Conservation (phyloP, 1,140 invertebrate genomes). For the Drosophila ananassae region DNA sequence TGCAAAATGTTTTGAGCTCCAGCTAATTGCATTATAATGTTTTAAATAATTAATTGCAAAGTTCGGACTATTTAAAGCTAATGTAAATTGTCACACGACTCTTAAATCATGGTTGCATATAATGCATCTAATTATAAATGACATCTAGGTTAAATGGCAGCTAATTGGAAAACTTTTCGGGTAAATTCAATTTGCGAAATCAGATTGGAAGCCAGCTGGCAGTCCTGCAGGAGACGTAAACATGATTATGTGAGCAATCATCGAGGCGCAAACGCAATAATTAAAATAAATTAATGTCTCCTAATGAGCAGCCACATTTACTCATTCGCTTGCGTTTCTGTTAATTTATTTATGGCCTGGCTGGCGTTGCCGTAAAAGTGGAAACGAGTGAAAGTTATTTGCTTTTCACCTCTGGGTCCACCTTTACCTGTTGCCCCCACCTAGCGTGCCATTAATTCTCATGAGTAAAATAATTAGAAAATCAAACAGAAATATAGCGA, state of each 20-base stretch:
- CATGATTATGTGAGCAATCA: constrained; percentile 45
- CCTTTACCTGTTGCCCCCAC: constrained; percentile 60
- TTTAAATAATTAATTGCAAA: constrained; percentile 6
- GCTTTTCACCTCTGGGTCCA: background rate
- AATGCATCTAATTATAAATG: constrained; percentile 28
- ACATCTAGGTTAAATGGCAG: background rate
- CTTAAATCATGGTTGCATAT: background rate
- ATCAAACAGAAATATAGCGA: constrained; percentile 60
- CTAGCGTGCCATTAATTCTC: constrained; percentile 68
- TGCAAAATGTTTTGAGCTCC: background rate
- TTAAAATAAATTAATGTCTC: constrained; percentile 59
- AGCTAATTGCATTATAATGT: constrained; percentile 30
- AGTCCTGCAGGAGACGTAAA: constrained; percentile 2
- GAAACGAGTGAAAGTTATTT: background rate
- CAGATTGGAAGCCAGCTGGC: background rate
- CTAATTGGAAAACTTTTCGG: constrained; percentile 29
- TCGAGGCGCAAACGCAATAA: constrained; percentile 45
- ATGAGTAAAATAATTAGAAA: constrained; percentile 81
- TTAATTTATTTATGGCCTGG: constrained; percentile 65
- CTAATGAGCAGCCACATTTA: constrained; percentile 49
- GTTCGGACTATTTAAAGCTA: background rate
- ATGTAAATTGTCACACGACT: background rate
- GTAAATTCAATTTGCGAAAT: constrained; percentile 6
- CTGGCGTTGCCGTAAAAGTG: constrained; percentile 12
- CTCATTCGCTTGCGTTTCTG: constrained; percentile 5